Conservation (phyloP, 1,140 invertebrate genomes). For the Stegodyphus mimosarum region DNA sequence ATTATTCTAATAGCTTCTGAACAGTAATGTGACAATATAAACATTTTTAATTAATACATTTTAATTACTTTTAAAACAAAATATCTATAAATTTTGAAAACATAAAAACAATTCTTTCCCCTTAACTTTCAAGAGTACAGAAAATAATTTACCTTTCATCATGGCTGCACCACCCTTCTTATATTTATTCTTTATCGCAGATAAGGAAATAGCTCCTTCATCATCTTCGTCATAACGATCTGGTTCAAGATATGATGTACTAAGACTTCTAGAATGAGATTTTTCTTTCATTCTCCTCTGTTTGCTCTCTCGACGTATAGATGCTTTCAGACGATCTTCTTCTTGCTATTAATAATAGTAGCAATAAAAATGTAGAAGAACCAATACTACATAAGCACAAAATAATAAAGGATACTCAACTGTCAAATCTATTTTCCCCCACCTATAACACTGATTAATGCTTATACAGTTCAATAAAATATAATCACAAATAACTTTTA, state of each 20-base stretch:
- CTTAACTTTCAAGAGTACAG: neutral
- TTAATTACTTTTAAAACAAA: neutral
- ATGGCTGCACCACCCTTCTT: constrained; percentile 74
- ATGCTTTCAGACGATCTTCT: constrained; percentile 89
- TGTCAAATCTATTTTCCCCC: too few species aligned
- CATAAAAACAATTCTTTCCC: neutral
- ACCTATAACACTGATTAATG: too few species aligned
- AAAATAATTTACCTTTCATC: constrained; percentile 32
- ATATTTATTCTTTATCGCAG: constrained; percentile 95
- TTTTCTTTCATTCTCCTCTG: constrained; percentile 75
- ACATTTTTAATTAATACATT: too few species aligned
- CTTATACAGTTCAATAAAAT: too few species aligned
- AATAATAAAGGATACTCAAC: too few species aligned
- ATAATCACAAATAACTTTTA: too few species aligned
- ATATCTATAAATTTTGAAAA: too few species aligned
- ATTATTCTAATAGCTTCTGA: too few species aligned
- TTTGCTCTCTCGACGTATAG: constrained; percentile 79
- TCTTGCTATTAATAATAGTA: constrained; percentile 77
- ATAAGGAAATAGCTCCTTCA: constrained; percentile 89
- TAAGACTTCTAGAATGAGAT: constrained; percentile 71
- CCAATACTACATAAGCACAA: too few species aligned
- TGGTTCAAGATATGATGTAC: constrained; percentile 75
- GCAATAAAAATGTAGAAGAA: neutral
- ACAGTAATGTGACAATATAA: too few species aligned
- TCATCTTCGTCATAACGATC: constrained; percentile 80